A percentile compares a stretch with the other conserved stretches of the same genome.
Conservation (phyloP, 2,113 vertebrate genomes). For the Daphoenositta chrysoptera region DNA sequence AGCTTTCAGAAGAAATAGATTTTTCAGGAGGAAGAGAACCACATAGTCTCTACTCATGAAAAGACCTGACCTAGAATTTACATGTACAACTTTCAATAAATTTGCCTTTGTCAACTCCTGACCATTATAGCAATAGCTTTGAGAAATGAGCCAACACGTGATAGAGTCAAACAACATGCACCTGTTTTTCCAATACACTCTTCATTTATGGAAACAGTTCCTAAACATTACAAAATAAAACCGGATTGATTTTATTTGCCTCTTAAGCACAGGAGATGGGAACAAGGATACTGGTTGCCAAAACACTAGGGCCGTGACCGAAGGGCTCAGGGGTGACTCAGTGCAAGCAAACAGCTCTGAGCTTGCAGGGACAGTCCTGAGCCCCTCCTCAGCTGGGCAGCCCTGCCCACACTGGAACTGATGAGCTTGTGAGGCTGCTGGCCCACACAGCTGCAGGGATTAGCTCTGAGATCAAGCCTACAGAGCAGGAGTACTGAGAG, state of each 20-base stretch:
- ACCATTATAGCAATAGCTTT: not conserved
- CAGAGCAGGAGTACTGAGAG: not conserved
- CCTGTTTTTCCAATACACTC: not conserved
- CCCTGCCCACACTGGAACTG: not conserved
- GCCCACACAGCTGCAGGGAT: constrained; percentile 9
- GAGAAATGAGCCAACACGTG: not conserved
- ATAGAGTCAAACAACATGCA: not conserved
- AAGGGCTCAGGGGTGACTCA: not conserved
- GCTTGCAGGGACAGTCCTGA: not conserved
- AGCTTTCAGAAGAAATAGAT: constrained; percentile 55
- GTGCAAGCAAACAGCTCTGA: not conserved
- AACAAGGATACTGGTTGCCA: not conserved
- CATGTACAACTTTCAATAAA: constrained; percentile 5
- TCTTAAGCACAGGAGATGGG: not conserved
- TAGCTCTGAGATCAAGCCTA: not conserved
- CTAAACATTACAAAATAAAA: not conserved
- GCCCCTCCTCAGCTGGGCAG: not conserved
- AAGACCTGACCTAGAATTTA: constrained; percentile 22
- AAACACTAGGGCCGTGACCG: not conserved
- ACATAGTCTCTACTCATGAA: not conserved
- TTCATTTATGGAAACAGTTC: not conserved
- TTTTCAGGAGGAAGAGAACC: constrained; percentile 51
- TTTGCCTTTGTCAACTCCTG: not conserved
- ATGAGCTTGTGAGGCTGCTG: not conserved
- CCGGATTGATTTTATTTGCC: not conserved